Base-by-base conservation (phyloP, 2,797 vertebrate species). In the Sylvia borin region DNA sequence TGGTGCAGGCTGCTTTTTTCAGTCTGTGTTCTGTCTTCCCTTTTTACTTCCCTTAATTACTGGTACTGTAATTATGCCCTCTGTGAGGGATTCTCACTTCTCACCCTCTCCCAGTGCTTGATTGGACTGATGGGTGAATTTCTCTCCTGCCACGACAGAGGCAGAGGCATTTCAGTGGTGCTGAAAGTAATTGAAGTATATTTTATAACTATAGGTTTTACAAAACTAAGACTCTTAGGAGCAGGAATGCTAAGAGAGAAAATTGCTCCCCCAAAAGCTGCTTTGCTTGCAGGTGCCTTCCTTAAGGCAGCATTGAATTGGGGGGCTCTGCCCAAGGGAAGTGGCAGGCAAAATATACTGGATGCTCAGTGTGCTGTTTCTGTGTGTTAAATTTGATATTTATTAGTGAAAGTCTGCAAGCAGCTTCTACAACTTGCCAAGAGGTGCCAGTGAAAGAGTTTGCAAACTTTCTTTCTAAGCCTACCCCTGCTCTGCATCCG, bases 401-500 rank as follows among this genome's bases (percentile, higher is more conserved):
- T 60, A 26, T 60, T 88, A 60, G 50, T 58, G 36, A 57, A 76
- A 58, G 47, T 40, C 45, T 53, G n/a, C 58, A 53, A 40, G 34
- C 25, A 71, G 45, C 45, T 61, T 75, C 32, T 72, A 55, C 42
- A 70, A 0, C 9, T 87, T 72, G 31, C 8, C 21, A 16, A 4
- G 15, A 60, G 15, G 14, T 26, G 7, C 64, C 74, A 50, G 10
- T 26, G 58, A 68, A 92, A 29, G 27, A 65, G 18, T 42, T 61
- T 20, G 34, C 67, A 24, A 6, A 42, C 25, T 61, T 47, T 20
- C 34, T 76, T 88, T 72, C 12, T 13, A 64, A 80, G 64, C 53
- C 53, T 77, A 2, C 9, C 10, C 1, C 40, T 76, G 43, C 55
- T 32, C 25, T 0, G 0, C 7, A 2, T 75, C 47, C 2, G 0